Base-by-base conservation (phyloP, 1,140 invertebrate genomes). In the Drosophila tristis region DNA sequence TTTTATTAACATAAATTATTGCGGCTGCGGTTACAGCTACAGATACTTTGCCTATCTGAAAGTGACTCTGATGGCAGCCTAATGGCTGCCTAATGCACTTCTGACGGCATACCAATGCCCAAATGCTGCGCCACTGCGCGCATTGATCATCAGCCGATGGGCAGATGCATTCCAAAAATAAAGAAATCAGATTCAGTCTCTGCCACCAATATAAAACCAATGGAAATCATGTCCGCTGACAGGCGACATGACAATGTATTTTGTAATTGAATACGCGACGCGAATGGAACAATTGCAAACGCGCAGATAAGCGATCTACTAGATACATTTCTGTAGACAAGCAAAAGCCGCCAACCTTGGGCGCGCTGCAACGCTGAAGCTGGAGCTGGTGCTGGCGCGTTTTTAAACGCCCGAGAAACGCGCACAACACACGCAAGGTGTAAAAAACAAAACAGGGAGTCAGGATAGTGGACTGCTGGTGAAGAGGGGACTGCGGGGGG, bases 1-100 rank as follows among this genome's bases (percentile, higher is more conserved):
- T 78, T 82, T 72, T 75, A 86, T 86, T 82, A 82, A 76, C 75
- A 75, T 78, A 75, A 82, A 87, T 87, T 89, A 89, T 78, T 73
- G 57, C 13, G 31, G 31, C 31, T 8, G 8, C 31, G 8, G 31
- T 3, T 39, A 5, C 35, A 39, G 35, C 1, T 8, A 31, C 31
- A 31, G 35, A 13, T 39, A 39, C 35, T 13, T 39, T 39, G 11
- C 35, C 11, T 39, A 11, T 39, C 35, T 61, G 42, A 26, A 29
- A 26, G 31, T 42, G 53, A 47, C 31, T 50, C 56, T 77, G 64
- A 64, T 78, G 77, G 72, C 78, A 81, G 76, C 72, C 51, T 74
- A 81, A 85, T 76, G 63, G 51, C 48, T 56, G 49, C 61, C 61
- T 65, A 77, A 76, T 85, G 75, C 51, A 60, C 51, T 39, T 48